Base-by-base conservation (phyloP, 2,113 vertebrate species). In the Eira barbara region DNA sequence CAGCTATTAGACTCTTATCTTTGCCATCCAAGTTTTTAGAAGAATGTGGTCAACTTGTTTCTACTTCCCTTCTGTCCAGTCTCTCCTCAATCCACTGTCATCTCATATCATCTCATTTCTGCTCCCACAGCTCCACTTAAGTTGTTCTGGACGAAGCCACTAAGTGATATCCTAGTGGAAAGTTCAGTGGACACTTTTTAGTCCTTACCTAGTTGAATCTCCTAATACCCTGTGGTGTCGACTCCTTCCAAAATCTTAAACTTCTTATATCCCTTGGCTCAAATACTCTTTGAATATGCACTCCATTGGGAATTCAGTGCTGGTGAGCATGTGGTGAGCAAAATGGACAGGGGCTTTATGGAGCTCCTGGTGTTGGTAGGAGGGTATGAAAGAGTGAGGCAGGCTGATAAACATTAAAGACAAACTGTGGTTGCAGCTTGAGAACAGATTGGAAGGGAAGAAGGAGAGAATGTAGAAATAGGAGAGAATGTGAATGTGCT, bases 41-140 rank as follows among this genome's bases (percentile, higher is more conserved):
- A 55, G 76, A 25, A 27, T 79, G 25, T 29, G 4, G 29, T 59
- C 31, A 6, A 0, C 12, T 45, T 52, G 7, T 49, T 59, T 45
- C 59, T 57, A 0, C 15, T 55, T 47, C n/a, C 76, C 13, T 69
- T 80, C 82, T 67, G 25, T 5, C 57, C 27, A 3, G 31, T 61
- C 1, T 34, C 7, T 47, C 21, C 31, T 81, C 25, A 9, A 0
- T 17, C 52, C 7, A n/a, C 25, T 39, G 21, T 25, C 6, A 27
- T 23, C 27, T 65, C 59, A 36, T 65, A 67, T 95, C 89, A 27
- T 27, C 27, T 59, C 52, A 45, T 86, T 74, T 95, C 89, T 90
- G 84, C 4, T 65, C 45, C 2, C 7, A 21, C 6, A 39, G 3
- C 18, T 61, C 23, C 25, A 12, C 2, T 20, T 34, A 87, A 29